Evolutionary conservation across 1,140 invertebrate genomes (phyloP).

Genomic region (Bombyx mori): ASM3026992v2 NC_085110.1:6481501-6482000

Average conservation of each 20-base stretch:
- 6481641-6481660: slow-evolving; percentile 12
- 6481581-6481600: background rate
- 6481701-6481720: slow-evolving; percentile 16
- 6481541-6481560: background rate
- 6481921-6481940: slow-evolving; percentile 1
- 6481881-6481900: slow-evolving; percentile 4
- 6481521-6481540: background rate
- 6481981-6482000: slow-evolving; percentile 13
- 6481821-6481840: slow-evolving; percentile 6
- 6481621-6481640: background rate
- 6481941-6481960: background rate
- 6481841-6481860: background rate
- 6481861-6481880: slow-evolving; percentile 4
- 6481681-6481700: slow-evolving; percentile 21
- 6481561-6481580: background rate
- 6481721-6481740: slow-evolving; percentile 11
- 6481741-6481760: background rate
- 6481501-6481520: too few relatives aligned
- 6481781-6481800: slow-evolving; percentile 2
- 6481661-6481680: slow-evolving; percentile 17
- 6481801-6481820: background rate
- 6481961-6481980: slow-evolving; percentile 2
- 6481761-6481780: background rate
- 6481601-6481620: background rate
- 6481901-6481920: slow-evolving; percentile 5